Base-by-base conservation (phyloP, 2,113 vertebrate species). In the Psophia crepitans region DNA sequence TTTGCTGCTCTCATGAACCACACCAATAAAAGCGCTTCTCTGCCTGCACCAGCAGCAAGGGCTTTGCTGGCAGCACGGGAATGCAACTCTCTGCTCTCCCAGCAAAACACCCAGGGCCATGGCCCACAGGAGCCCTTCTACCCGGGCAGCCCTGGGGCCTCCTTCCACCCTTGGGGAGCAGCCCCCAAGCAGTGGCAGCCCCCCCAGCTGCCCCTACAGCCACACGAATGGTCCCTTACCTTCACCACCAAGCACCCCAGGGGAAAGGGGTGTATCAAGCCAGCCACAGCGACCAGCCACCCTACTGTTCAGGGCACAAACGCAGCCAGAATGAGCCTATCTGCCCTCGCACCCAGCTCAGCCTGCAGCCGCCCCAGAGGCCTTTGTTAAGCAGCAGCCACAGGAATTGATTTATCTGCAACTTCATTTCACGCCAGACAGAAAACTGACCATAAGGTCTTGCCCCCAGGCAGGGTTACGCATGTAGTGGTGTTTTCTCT, bases 311-410 rank as follows among this genome's bases (percentile, higher is more conserved):
- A 5, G 32, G 2, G 28, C 41, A 54, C 24, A 57, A 18, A 54
- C 2, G 13, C 51, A 44, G 65, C 0, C 0, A 19, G 21, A 65
- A 64, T 0, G 2, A 74, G 22, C 0, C 1, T 5, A 51, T 35
- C 2, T 5, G 48, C 58, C 68, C 33, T 27, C 2, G 15, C 12
- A 9, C 26, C 14, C 14, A 2, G 37, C 66, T 73, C 66, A 48
- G 80, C 7, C 51, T 0, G 0, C 60, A 48, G 64, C 0, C 1
- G 18, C 37, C 24, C 26, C 0, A 0, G 8, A 35, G 39, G 32
- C 54, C 27, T 81, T n/a, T 21, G 22, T 22, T 19, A 24, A 89
- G 73, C 60, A 89, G 60, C 46, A 78, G 6, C 51, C 24, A 13
- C n/a, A 87, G 54, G 41, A 81, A 60, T 0, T 11, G 28, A 61